Percentiles rank a stretch among this genome's conserved stretches.
These are phyloP conservation scores for Pachydiplax longipennis DNA, from an alignment of 2,888 invertebrate species.

Conservation along the genomic window DNA sequence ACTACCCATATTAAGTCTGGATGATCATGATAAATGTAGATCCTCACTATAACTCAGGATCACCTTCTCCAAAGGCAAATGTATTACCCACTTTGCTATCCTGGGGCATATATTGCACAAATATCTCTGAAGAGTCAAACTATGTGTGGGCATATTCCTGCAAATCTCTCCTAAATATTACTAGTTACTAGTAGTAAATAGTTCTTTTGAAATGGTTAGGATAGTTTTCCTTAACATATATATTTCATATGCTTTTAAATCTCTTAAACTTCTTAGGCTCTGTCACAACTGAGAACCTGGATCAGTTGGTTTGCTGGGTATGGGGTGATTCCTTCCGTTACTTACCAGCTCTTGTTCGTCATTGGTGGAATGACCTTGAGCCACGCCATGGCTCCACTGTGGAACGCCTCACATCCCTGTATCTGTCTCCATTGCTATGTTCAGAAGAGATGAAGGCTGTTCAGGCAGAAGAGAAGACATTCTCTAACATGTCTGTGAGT, in stretches of 20 bases:
- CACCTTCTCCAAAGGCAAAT: no score
- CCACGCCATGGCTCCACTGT: slow-evolving; percentile 71
- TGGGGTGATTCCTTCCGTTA: slow-evolving; percentile 70
- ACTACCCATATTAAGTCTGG: no score
- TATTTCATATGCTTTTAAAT: background rate
- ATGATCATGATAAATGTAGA: no score
- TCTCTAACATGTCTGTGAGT: slow-evolving; percentile 71
- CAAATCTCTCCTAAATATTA: background rate
- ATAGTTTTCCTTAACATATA: no score
- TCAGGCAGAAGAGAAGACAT: slow-evolving; percentile 63
- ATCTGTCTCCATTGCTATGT: slow-evolving; percentile 73
- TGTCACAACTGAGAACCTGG: slow-evolving; percentile 59
- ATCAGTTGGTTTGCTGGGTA: slow-evolving; percentile 70
- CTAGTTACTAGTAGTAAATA: no score
- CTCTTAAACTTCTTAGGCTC: slow-evolving; percentile 27
- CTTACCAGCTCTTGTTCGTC: slow-evolving; percentile 76
- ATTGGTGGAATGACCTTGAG: slow-evolving; percentile 78
- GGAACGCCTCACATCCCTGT: slow-evolving; percentile 72
- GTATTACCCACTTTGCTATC: no score
- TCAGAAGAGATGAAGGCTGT: slow-evolving; percentile 70
- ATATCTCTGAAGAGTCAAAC: no score
- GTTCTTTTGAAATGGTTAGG: no score
- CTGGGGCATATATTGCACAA: no score
- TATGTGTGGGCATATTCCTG: background rate
- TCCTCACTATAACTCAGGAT: no score